phyloP scores from a whole-genome alignment of 2,888 invertebrate species.

The Pristionchus maxplancki region DNA sequence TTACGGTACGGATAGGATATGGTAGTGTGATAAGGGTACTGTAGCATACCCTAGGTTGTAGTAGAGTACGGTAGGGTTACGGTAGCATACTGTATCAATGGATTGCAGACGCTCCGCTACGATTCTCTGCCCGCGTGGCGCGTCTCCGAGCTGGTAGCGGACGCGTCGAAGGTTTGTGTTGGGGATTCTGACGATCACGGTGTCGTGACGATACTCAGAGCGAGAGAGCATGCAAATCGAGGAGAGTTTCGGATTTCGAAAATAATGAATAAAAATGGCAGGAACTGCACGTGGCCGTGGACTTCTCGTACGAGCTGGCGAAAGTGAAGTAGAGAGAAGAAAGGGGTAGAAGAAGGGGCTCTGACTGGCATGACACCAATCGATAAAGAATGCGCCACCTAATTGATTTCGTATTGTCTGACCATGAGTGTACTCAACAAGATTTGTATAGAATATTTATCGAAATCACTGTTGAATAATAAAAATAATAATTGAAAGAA shows the following conservation, averaged over 20 bases:
- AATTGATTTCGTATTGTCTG: not conserved
- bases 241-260: no score
- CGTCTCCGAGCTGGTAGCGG: not conserved
- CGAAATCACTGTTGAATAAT: no score
- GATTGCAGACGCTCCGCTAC: conserved; percentile 12
- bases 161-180: conserved; percentile 16
- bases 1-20: not conserved
- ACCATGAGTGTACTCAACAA: no score
- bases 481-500: no score
- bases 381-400: conserved; percentile 18
- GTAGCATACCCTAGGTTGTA: no score
- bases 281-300: conserved; percentile 25
- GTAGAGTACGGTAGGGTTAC: no score
- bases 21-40: no score
- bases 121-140: not conserved
- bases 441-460: no score
- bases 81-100: not conserved
- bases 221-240: no score
- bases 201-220: no score
- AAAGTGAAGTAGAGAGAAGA: conserved; percentile 9
- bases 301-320: conserved; percentile 23
- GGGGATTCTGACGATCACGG: no score
- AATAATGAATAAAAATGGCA: not conserved
- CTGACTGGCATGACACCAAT: not conserved
- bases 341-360: not conserved